Evolutionary conservation across 2,113 vertebrate genomes (phyloP).

Genomic region (Lycocorax pyrrhopterus): DNA sequence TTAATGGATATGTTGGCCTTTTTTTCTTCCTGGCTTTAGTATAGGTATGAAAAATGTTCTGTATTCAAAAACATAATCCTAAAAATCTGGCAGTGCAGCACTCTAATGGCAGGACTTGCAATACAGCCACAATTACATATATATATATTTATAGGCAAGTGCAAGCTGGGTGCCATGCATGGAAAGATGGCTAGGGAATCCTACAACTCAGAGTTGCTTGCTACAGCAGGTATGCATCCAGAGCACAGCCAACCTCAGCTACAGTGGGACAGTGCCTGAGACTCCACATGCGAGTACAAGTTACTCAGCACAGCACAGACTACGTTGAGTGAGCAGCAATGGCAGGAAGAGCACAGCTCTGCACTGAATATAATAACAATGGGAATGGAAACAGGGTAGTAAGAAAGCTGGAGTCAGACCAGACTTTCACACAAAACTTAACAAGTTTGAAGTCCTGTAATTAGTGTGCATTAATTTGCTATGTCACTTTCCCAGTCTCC

Average conservation of each 20-base stretch:
- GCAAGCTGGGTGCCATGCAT: rapidly evolving
- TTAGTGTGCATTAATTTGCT: not conserved
- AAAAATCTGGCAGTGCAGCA: not conserved
- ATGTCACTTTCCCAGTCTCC: not conserved
- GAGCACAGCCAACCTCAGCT: not conserved
- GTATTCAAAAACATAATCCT: not conserved
- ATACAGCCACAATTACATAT: not conserved
- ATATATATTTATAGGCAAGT: not conserved
- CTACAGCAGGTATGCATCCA: not conserved
- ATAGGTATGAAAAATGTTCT: not conserved
- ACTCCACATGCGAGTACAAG: not conserved
- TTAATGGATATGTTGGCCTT: not conserved
- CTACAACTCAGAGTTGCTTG: not conserved
- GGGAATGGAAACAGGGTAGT: rapidly evolving
- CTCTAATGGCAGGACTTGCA: not conserved
- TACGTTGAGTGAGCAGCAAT: not conserved
- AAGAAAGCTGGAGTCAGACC: not conserved
- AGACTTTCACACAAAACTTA: not conserved
- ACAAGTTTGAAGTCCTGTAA: not conserved
- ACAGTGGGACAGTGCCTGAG: not conserved
- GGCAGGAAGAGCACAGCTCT: not conserved
- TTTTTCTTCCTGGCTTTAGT: not conserved
- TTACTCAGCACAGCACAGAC: not conserved
- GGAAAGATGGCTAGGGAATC: not conserved
- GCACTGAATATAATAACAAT: rapidly evolving